These are phyloP conservation scores for Euura lappo DNA, from an alignment of 1,140 invertebrate genomes.

Conservation along the genomic window DNA sequence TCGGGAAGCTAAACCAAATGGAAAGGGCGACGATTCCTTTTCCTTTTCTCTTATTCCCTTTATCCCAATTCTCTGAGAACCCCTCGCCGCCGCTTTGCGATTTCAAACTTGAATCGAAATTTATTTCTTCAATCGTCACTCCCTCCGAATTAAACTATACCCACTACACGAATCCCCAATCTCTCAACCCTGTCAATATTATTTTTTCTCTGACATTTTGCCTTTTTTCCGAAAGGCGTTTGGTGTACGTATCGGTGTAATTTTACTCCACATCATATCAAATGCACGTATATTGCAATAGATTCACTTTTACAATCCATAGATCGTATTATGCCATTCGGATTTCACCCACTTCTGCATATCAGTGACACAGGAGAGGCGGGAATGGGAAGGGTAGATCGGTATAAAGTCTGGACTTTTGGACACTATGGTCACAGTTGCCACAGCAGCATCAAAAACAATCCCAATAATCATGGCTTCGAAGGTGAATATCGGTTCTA, in stretches of 20 bases:
- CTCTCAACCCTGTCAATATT: no score
- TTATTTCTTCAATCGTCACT: conserved; percentile 7
- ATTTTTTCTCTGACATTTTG: no score
- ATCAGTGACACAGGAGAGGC: conserved; percentile 26
- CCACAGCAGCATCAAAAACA: conserved; percentile 28
- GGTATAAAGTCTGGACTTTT: conserved; percentile 41
- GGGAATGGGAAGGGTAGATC: conserved; percentile 25
- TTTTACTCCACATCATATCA: no score
- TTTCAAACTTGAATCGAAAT: conserved; percentile 2
- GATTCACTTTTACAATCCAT: background rate
- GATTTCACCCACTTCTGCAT: background rate
- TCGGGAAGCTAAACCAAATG: conserved; percentile 5
- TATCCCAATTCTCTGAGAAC: background rate
- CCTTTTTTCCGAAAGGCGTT: background rate
- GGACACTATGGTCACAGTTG: conserved; percentile 30
- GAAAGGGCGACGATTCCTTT: conserved; percentile 4
- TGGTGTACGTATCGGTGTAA: no score
- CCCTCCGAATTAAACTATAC: background rate
- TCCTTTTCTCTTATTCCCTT: background rate
- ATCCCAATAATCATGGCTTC: conserved; percentile 35
- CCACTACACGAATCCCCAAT: background rate
- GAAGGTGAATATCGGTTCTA: conserved; percentile 35
- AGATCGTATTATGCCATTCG: conserved; percentile 1
- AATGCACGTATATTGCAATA: background rate
- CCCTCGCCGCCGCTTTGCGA: background rate